Evolutionary conservation across 2,797 vertebrate species (phyloP).

Genomic region (Euphonia xanthogaster): DNA sequence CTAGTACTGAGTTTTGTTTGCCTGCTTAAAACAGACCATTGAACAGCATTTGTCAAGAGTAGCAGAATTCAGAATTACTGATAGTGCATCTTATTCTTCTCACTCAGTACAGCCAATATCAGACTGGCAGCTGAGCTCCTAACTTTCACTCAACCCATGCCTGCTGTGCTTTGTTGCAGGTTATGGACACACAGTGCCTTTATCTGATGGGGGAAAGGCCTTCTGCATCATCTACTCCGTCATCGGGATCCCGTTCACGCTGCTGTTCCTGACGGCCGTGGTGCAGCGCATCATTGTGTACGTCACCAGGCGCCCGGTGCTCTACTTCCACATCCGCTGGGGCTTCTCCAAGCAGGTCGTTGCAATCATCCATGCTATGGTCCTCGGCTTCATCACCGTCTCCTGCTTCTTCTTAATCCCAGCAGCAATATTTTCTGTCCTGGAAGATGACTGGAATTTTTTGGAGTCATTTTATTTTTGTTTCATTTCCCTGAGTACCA

Average conservation of each 20-base stretch:
- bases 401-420: slow-evolving; percentile 95
- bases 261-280: slow-evolving; percentile 95
- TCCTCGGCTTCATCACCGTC: slow-evolving; percentile 82
- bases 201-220: slow-evolving; percentile 94
- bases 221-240: slow-evolving; percentile 96
- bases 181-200: slow-evolving; percentile 94
- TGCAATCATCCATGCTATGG: slow-evolving; percentile 84
- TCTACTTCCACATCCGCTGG: slow-evolving; percentile 89
- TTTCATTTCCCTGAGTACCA: slow-evolving; percentile 97
- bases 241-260: slow-evolving; percentile 95
- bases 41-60: not conserved
- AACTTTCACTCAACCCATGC: not conserved
- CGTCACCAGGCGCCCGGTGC: slow-evolving; percentile 86
- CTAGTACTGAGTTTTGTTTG: not conserved
- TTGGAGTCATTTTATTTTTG: slow-evolving; percentile 98
- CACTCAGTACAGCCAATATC: not conserved
- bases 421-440: slow-evolving; percentile 87
- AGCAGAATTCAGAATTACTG: not conserved
- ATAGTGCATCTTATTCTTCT: not conserved
- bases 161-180: slow-evolving; percentile 74
- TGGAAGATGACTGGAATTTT: slow-evolving; percentile 98
- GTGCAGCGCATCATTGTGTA: slow-evolving; percentile 93
- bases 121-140: not conserved
- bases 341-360: slow-evolving; percentile 90
- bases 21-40: not conserved